Evolutionary conservation across 2,797 vertebrate genomes (phyloP), one percentile per base, ranked within the genome.

Genomic region (Eulemur coronatus): DNA sequence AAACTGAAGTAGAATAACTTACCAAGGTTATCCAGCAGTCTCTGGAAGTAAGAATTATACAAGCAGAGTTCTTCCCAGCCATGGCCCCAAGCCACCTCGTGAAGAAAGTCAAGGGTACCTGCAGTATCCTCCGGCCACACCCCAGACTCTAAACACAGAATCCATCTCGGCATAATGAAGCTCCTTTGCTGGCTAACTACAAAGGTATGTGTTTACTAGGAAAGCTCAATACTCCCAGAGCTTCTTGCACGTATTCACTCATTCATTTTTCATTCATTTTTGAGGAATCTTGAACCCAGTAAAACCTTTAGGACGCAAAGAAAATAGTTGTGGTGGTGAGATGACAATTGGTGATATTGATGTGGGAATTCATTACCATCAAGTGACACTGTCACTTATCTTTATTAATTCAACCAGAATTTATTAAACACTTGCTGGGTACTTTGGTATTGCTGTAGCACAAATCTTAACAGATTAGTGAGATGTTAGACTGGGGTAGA

Each of bases 21-120:
- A 78, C n/a, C 91, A 97, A 96, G 91, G 96, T 96, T 94, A 97
- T 55, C 18, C 18, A 81, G 48, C 63, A 0, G 10, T 70, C 61
- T 84, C 38, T 33, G 50, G 30, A 50, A 73, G 50, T 73, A 26
- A 67, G 59, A 61, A 46, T 87, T 85, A 69, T 7, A 76, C n/a
- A 67, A 43, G 43, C 48, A 20, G 24, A 78, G 24, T 14, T 89
- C 55, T 82, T 85, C 38, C 22, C 46, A 38, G 20, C 18, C 26
- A 57, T 11, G 63, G n/a, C 55, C 73, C 65, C 24, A 46, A 78
- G 63, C 61, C 14, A 46, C 52, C 35, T 65, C 46, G 15, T 28
- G 43, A 92, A 61, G 57, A 52, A 63, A 78, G n/a, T 84, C 18
- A 57, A n/a, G 35, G 28, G 6, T 22, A 63, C 30, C 50, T 12